Evolutionary conservation across 2,888 invertebrate species (phyloP), one percentile per base, ranked within the genome.

Genomic region (Rhagonycha fulva): DNA sequence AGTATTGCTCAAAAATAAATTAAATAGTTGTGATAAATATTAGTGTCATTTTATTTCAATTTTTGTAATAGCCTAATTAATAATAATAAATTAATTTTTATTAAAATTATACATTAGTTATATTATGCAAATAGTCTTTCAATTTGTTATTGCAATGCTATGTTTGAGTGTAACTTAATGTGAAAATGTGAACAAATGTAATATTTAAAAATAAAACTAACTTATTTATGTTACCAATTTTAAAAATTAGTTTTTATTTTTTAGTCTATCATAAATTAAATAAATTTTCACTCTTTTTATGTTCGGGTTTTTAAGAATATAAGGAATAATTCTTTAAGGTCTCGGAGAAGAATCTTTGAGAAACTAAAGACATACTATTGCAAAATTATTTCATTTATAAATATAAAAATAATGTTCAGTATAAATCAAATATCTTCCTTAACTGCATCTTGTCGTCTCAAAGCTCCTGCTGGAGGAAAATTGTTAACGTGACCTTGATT

Each of bases 361-460:
- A 19, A 19, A 19, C 19, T 19, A 19, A 19, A 19, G 19, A 19
- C 19, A 19, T 2, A 19, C 1, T 19, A 19, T 19, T 19, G 19
- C 19, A 19, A 19, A 19, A 1, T 19, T 19, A 19, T n/a, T 32
- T 47, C n/a, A 47, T 47, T n/a, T 32, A 32, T 12, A 32, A 32
- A 32, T 32, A 12, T n/a, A 47, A 47, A 47, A 47, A 47, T n/a
- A 47, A 4, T 47, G 32, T 7, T 1, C 1, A 3, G 26, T n/a
- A 47, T 47, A 47, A 47, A 47, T 47, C n/a, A 47, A 47, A 75
- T 70, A 28, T 91, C 90, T 72, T 88, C 90, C 87, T 92, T 92
- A 73, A 92, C 90, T 0, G 92, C 92, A 68, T 91, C 91, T 0
- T 91, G 89, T 81, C 92, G 87, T 80, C 91, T 86, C 32, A 92